Conservation (phyloP, 2,113 vertebrate species). For the Herpailurus yagouaroundi region DNA sequence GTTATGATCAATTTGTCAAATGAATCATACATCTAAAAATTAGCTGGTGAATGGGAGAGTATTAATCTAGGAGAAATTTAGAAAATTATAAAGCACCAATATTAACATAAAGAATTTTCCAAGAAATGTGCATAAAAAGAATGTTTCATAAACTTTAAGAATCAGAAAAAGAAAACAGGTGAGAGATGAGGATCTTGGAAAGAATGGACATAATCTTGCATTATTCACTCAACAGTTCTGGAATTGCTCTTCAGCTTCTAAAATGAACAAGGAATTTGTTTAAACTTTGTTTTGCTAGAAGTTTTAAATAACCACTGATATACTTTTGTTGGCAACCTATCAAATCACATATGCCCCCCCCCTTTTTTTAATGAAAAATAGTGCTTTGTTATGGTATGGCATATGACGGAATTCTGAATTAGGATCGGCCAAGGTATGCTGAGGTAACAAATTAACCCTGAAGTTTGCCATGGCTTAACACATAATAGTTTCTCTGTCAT, state of each 20-base stretch:
- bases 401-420: neutral
- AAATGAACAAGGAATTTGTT: conserved; percentile 28
- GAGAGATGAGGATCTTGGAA: neutral
- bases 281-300: conserved; percentile 10
- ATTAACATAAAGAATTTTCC: neutral
- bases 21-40: neutral
- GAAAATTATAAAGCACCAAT: neutral
- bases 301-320: neutral
- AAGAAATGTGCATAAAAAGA: neutral
- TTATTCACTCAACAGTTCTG: neutral
- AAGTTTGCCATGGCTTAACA: neutral
- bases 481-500: neutral
- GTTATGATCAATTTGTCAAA: neutral
- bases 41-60: neutral
- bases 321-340: neutral
- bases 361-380: neutral
- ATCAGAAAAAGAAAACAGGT: neutral
- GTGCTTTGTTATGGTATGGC: neutral
- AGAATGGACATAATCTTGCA: neutral
- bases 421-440: neutral
- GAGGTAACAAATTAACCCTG: neutral
- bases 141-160: neutral
- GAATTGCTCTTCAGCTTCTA: neutral
- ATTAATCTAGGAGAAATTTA: neutral
- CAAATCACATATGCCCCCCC: neutral